phyloP scores from a whole-genome alignment of 2,113 vertebrate genomes.

The Centropus unirufus region DNA sequence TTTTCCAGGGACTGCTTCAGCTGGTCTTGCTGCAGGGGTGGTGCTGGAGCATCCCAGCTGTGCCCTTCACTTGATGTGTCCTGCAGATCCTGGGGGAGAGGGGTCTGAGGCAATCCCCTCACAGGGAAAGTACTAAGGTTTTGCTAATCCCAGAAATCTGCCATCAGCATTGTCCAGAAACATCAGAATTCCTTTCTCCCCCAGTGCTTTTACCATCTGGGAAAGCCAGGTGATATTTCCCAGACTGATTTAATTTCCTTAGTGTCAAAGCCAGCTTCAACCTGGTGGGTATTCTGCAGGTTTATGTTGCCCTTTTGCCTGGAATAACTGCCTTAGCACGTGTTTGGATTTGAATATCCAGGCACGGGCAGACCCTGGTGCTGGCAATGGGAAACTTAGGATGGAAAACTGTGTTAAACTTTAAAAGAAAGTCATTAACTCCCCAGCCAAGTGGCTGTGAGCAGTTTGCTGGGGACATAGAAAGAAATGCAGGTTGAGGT shows the following conservation, averaged over 20 bases:
- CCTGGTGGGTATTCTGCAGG: not conserved
- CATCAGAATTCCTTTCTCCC: not conserved
- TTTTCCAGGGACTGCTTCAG: not conserved
- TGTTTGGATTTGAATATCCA: slow-evolving; percentile 12
- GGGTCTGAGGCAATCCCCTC: not conserved
- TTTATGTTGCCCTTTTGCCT: not conserved
- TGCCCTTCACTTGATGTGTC: not conserved
- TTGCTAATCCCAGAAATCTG: not conserved
- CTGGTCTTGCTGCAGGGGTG: not conserved
- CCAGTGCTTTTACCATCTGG: not conserved
- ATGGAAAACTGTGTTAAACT: slow-evolving; percentile 43
- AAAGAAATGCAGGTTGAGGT: slow-evolving; percentile 18
- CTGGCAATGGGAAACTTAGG: not conserved
- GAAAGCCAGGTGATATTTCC: not conserved
- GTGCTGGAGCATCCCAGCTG: not conserved
- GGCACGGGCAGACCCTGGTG: not conserved
- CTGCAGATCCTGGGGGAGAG: not conserved
- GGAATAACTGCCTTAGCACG: not conserved
- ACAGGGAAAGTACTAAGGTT: not conserved
- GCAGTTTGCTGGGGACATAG: slow-evolving; percentile 1
- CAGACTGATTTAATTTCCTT: not conserved
- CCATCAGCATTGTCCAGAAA: not conserved
- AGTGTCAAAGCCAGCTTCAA: not conserved
- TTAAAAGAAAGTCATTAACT: slow-evolving; percentile 66
- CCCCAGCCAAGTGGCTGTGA: slow-evolving; percentile 6